phyloP scores from a whole-genome alignment of 2,888 invertebrate genomes.

The Eilema depressum region DNA sequence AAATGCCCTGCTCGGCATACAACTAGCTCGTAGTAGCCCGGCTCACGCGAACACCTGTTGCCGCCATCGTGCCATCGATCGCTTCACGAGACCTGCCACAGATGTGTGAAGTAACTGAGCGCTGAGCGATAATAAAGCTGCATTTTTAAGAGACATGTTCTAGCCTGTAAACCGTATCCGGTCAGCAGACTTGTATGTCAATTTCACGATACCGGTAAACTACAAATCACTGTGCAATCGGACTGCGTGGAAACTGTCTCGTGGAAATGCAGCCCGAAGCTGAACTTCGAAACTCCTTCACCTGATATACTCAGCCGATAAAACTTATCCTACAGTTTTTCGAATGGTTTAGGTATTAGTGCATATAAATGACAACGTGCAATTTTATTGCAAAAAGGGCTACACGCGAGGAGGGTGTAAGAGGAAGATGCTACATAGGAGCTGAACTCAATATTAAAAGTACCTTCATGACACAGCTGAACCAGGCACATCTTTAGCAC shows the following conservation, averaged over 20 bases:
- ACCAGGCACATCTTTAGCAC: neutral
- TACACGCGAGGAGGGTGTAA: no score
- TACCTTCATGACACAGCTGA: neutral
- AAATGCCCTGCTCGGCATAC: neutral
- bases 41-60: slow-evolving; percentile 24
- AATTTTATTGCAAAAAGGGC: no score
- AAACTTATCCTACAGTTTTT: neutral
- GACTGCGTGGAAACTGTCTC: neutral
- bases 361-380: no score
- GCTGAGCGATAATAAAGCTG: neutral
- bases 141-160: neutral
- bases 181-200: no score
- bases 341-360: neutral
- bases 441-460: neutral
- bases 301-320: no score
- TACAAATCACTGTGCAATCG: neutral
- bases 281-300: neutral
- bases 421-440: neutral
- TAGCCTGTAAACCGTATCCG: neutral
- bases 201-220: neutral
- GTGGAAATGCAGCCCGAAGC: neutral
- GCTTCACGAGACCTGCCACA: neutral
- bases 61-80: slow-evolving; percentile 12
- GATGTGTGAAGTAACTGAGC: neutral
- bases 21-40: neutral